These are phyloP conservation scores for Laticauda colubrina DNA, from an alignment of 2,113 vertebrate species.

Conservation along the genomic window DNA sequence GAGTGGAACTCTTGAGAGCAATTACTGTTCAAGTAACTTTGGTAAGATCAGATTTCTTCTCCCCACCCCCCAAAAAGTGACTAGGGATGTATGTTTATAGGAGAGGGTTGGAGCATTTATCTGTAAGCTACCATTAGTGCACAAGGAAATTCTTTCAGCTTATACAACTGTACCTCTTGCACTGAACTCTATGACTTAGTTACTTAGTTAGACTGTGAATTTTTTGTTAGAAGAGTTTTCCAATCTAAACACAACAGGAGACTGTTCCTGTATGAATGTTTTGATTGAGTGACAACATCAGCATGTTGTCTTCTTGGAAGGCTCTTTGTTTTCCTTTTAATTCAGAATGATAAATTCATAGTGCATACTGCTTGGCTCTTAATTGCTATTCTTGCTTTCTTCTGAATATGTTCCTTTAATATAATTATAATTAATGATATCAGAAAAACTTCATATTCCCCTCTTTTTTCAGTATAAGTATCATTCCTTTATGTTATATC, in stretches of 20 bases:
- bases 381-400: not conserved
- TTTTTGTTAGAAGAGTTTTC: constrained; percentile 56
- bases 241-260: constrained; percentile 62
- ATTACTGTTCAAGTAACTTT: constrained; percentile 95
- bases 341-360: constrained; percentile 58
- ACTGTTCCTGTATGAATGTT: constrained; percentile 64
- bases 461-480: not conserved
- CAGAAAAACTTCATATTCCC: not conserved
- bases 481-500: not conserved
- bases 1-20: constrained; percentile 84
- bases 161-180: constrained; percentile 39
- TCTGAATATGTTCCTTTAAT: not conserved
- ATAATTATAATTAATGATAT: not conserved
- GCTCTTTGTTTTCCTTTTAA: constrained; percentile 22
- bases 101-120: constrained; percentile 25
- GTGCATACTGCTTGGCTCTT: constrained; percentile 10
- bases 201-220: constrained; percentile 49
- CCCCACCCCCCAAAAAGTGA: constrained; percentile 29
- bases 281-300: constrained; percentile 55
- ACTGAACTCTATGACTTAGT: constrained; percentile 63
- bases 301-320: constrained; percentile 49
- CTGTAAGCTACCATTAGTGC: constrained; percentile 22
- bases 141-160: constrained; percentile 47
- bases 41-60: constrained; percentile 77
- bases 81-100: constrained; percentile 24